Conservation (phyloP, 2,888 invertebrate species). For the Pristionchus entomophagus region DNA sequence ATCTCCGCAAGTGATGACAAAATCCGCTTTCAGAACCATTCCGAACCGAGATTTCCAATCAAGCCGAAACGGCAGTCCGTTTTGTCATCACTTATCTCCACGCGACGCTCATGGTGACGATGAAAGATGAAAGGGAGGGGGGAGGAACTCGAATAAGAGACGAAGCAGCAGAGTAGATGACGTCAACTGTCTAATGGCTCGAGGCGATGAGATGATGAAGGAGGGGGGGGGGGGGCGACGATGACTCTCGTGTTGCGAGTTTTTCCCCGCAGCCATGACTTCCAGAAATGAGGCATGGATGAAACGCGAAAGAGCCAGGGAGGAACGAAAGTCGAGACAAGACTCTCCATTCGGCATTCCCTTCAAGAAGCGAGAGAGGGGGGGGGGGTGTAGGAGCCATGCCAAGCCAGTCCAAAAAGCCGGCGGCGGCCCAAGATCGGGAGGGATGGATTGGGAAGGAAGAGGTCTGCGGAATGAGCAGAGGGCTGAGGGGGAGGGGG, state of each 20-base stretch:
- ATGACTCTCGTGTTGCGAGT: no score
- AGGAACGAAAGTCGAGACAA: background rate
- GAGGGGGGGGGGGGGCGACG: background rate
- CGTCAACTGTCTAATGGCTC: slow-evolving; percentile 18
- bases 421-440: background rate
- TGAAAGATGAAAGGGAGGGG: background rate
- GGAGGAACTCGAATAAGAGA: background rate
- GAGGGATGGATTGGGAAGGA: background rate
- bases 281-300: background rate
- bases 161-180: background rate
- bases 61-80: no score
- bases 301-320: background rate
- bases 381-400: no score
- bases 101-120: no score
- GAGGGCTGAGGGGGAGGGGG: no score
- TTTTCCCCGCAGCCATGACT: no score
- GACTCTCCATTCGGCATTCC: background rate
- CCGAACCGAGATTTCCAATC: no score
- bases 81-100: no score
- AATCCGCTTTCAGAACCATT: no score
- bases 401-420: background rate
- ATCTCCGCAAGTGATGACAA: no score
- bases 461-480: background rate
- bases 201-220: background rate
- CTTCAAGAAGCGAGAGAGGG: no score